Conservation (phyloP, 2,888 invertebrate species). For the Esperia sulphurella region DNA sequence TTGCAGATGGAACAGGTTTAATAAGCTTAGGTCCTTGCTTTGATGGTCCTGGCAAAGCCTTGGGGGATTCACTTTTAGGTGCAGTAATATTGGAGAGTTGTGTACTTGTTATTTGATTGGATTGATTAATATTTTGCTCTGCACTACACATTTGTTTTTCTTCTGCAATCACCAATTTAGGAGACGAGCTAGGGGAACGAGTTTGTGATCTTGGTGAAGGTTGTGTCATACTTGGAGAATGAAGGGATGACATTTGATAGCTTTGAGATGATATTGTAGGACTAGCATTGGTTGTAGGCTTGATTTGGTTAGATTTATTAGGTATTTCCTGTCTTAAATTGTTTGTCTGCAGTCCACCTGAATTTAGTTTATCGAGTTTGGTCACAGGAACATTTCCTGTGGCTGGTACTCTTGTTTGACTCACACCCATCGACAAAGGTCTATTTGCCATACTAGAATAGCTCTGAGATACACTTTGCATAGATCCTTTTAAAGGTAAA, state of each 20-base stretch:
- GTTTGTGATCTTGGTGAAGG: conserved; percentile 67
- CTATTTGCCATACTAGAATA: conserved; percentile 51
- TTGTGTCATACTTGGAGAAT: conserved; percentile 43
- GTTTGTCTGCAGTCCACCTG: conserved; percentile 34
- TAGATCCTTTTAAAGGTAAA: conserved; percentile 50
- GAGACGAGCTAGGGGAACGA: conserved; percentile 74
- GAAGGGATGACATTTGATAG: conserved; percentile 47
- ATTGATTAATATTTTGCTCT: conserved; percentile 58
- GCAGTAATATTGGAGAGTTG: conserved; percentile 50
- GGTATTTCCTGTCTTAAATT: conserved; percentile 43
- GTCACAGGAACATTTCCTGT: conserved; percentile 47
- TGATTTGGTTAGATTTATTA: conserved; percentile 43
- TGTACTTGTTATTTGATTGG: conserved; percentile 64
- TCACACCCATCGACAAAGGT: conserved; percentile 36
- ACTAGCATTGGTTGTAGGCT: conserved; percentile 36
- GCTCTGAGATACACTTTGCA: conserved; percentile 45
- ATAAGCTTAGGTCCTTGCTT: conserved; percentile 51
- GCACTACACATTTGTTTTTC: conserved; percentile 57
- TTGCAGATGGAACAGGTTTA: conserved; percentile 43
- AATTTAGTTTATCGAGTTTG: conserved; percentile 51
- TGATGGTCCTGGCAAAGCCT: conserved; percentile 53
- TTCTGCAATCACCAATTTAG: conserved; percentile 73
- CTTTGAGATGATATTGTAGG: conserved; percentile 40
- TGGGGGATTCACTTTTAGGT: conserved; percentile 49
- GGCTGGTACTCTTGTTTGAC: conserved; percentile 56